phyloP scores from a whole-genome alignment of 2,888 invertebrate species.

The Diarsia rubi region DNA sequence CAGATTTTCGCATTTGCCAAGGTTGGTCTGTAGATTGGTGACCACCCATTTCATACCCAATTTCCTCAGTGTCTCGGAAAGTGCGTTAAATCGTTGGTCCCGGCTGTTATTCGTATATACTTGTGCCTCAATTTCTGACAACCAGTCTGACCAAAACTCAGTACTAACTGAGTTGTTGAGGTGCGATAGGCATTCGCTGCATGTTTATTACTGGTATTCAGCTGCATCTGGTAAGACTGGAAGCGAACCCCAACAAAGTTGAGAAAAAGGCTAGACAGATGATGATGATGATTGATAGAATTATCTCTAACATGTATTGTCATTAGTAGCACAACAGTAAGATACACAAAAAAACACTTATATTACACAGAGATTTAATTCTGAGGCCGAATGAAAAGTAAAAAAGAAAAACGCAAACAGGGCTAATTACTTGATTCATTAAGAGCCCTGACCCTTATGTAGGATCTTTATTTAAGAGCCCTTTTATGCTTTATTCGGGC shows the following conservation, averaged over 20 bases:
- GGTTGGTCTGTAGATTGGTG: no score
- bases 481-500: slow-evolving; percentile 58
- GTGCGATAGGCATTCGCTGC: background rate
- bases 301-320: background rate
- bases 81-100: no score
- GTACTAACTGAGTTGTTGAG: no score
- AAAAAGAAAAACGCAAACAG: slow-evolving; percentile 48
- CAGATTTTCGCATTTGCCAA: no score
- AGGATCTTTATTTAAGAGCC: slow-evolving; percentile 32
- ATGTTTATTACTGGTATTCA: background rate
- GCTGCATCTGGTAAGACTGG: background rate
- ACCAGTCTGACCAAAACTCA: background rate
- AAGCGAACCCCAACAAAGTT: background rate
- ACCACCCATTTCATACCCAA: no score
- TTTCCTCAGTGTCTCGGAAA: no score
- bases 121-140: no score
- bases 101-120: no score
- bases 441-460: slow-evolving; percentile 43
- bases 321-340: background rate
- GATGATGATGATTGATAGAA: background rate
- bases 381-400: slow-evolving; percentile 38
- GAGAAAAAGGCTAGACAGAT: no score
- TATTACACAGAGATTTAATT: slow-evolving; percentile 11
- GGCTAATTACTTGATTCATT: slow-evolving; percentile 71
- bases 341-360: background rate